Evolutionary conservation across 2,888 invertebrate genomes (phyloP).

Genomic region (Leptinotarsa juncta): DNA sequence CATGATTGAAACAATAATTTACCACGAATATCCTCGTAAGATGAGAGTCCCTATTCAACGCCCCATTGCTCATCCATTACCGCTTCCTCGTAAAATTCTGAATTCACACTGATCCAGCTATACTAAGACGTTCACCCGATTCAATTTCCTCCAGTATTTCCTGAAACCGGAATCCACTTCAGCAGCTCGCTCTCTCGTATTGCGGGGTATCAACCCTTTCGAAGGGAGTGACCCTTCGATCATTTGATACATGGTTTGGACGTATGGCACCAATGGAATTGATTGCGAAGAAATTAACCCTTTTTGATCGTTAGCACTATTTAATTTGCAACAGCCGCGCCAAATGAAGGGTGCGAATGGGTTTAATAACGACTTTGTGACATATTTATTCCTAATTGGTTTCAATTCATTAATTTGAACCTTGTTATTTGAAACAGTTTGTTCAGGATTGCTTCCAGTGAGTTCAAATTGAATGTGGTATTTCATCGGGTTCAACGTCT

Average conservation of each 20-base stretch:
- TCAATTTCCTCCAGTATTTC: constrained; percentile 17
- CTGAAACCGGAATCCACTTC: constrained; percentile 3
- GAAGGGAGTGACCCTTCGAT: constrained; percentile 52
- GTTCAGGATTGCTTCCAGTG: constrained; percentile 6
- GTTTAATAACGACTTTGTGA: constrained; percentile 47
- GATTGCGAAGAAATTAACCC: constrained; percentile 55
- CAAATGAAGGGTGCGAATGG: constrained; percentile 43
- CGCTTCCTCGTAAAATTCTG: background rate
- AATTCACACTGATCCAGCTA: background rate
- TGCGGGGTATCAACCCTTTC: constrained; percentile 13
- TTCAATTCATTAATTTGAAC: constrained; percentile 31
- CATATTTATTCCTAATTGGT: constrained; percentile 48
- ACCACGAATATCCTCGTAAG: too few species aligned
- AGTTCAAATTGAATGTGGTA: constrained; percentile 3
- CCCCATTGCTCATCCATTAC: background rate
- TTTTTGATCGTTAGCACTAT: constrained; percentile 51
- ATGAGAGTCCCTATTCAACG: background rate
- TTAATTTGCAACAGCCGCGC: constrained; percentile 50
- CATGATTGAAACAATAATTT: too few species aligned
- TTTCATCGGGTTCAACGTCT: background rate
- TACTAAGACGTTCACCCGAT: constrained; percentile 1
- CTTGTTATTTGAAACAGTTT: constrained; percentile 3
- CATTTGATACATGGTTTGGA: constrained; percentile 52
- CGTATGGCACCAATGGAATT: constrained; percentile 49
- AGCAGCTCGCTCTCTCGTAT: background rate